phyloP scores from a whole-genome alignment of 2,888 invertebrate genomes.

The Druceiella hillmani region DNA sequence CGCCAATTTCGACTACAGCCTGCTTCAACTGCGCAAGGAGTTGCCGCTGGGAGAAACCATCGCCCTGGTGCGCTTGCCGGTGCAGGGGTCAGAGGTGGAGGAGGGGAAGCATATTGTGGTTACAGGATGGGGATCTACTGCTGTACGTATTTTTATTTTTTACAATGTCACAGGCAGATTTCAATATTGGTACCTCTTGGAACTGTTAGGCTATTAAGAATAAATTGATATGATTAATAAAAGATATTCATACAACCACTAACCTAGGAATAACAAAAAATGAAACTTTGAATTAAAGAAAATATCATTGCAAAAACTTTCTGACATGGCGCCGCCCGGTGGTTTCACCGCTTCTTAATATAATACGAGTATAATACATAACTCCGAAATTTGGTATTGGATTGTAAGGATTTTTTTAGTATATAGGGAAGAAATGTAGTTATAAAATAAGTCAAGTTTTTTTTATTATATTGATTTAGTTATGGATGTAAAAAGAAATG shows the following conservation, averaged over 20 bases:
- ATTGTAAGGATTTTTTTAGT: too few relatives aligned
- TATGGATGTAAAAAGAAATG: too few relatives aligned
- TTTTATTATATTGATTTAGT: too few relatives aligned
- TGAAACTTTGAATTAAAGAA: not conserved
- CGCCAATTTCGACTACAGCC: constrained; percentile 39
- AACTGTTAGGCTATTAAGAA: too few relatives aligned
- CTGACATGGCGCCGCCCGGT: too few relatives aligned
- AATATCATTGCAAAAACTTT: constrained; percentile 28
- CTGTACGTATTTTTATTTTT: constrained; percentile 30
- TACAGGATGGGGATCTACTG: constrained; percentile 46
- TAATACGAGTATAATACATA: too few relatives aligned
- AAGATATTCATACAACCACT: not conserved
- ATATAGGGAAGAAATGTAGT: too few relatives aligned
- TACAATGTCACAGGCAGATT: not conserved
- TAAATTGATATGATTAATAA: too few relatives aligned
- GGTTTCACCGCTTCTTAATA: too few relatives aligned
- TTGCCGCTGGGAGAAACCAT: constrained; percentile 45
- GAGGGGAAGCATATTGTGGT: constrained; percentile 40
- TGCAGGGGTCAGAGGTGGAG: constrained; percentile 34
- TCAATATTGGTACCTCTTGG: not conserved
- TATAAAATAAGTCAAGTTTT: too few relatives aligned
- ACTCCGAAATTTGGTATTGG: too few relatives aligned
- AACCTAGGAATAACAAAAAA: constrained; percentile 1
- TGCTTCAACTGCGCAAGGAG: constrained; percentile 39
- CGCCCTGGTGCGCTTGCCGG: constrained; percentile 41